Percentiles rank a stretch among this genome's conserved stretches.
phyloP scores from a whole-genome alignment of 2,888 invertebrate genomes.

The Acronicta leporina region DNA sequence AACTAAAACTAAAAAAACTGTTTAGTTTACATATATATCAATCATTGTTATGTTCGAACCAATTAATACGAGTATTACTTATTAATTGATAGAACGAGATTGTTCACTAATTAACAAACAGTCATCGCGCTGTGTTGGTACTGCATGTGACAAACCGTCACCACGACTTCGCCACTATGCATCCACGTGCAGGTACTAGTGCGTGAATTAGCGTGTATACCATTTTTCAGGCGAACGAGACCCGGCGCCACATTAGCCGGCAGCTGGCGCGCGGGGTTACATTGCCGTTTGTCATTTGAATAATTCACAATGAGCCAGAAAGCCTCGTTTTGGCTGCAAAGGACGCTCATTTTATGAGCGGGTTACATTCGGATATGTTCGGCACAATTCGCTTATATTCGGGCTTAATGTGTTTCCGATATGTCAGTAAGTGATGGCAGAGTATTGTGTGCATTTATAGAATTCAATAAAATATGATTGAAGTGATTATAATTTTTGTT shows the following conservation, averaged over 20 bases:
- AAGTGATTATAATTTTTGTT: background rate
- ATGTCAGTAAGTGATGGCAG: slow-evolving; percentile 17
- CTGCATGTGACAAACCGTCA: background rate
- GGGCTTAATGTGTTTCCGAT: slow-evolving; percentile 39
- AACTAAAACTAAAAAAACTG: too few relatives aligned
- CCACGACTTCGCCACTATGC: background rate
- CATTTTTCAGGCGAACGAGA: slow-evolving; percentile 15
- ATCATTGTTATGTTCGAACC: too few relatives aligned
- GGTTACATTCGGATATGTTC: slow-evolving; percentile 16
- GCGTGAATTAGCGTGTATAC: slow-evolving; percentile 26
- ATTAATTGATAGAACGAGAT: too few relatives aligned
- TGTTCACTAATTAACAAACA: too few relatives aligned
- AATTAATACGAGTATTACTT: too few relatives aligned
- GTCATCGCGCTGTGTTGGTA: background rate
- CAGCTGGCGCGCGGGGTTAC: slow-evolving; percentile 15
- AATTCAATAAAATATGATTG: background rate
- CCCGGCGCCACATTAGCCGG: background rate
- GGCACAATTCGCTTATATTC: background rate
- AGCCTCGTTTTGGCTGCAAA: slow-evolving; percentile 23
- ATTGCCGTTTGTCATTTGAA: slow-evolving; percentile 42
- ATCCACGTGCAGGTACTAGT: slow-evolving; percentile 4
- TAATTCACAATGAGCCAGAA: slow-evolving; percentile 45
- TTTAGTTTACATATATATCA: too few relatives aligned
- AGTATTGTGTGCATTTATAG: slow-evolving; percentile 5
- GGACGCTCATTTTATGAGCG: slow-evolving; percentile 39